phyloP scores from a whole-genome alignment of 1,140 invertebrate species.

The Ceratosolen fusciceps region DNA sequence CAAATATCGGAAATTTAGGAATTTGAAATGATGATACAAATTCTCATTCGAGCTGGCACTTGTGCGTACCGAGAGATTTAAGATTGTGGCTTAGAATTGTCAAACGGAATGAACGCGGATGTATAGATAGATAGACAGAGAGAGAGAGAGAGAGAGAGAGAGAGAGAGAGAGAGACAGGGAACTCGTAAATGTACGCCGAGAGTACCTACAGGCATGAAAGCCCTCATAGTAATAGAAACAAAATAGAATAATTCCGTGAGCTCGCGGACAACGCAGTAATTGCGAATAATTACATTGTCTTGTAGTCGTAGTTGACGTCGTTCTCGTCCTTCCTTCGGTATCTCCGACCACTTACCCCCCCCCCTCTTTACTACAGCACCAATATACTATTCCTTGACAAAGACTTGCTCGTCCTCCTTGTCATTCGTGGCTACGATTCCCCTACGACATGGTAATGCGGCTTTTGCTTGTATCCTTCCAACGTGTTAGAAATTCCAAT shows the following conservation, averaged over 20 bases:
- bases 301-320: slow-evolving; percentile 57
- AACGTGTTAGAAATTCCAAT: neutral
- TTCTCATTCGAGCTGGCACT: too few relatives aligned
- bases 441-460: neutral
- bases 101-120: neutral
- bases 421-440: neutral
- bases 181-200: neutral
- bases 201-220: neutral
- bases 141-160: too few relatives aligned
- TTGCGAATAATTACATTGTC: slow-evolving; percentile 73
- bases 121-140: neutral
- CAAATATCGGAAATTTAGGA: too few relatives aligned
- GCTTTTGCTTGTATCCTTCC: neutral
- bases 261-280: slow-evolving; percentile 67
- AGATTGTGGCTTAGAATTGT: neutral
- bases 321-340: neutral
- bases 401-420: slow-evolving; percentile 21
- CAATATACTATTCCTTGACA: slow-evolving; percentile 37
- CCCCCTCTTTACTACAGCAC: slow-evolving; percentile 3
- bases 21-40: too few relatives aligned
- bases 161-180: too few relatives aligned
- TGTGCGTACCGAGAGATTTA: neutral
- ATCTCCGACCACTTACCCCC: slow-evolving; percentile 4
- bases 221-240: slow-evolving; percentile 62
- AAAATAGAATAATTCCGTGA: slow-evolving; percentile 68